Base-by-base conservation (phyloP, 2,113 vertebrate species). In the Gorilla gorilla region DNA sequence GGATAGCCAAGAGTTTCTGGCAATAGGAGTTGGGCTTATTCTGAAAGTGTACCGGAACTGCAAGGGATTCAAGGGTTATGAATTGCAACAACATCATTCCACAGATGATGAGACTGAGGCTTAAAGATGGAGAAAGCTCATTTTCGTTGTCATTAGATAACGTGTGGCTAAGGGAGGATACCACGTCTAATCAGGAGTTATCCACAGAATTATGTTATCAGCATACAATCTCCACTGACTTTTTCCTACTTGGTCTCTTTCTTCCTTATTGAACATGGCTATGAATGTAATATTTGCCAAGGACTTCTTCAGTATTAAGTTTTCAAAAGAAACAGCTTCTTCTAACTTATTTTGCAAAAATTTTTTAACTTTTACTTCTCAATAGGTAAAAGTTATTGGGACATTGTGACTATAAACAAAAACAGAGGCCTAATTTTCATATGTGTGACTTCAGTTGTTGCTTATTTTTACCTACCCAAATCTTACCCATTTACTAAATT, bases 1-100 rank as follows among this genome's bases (percentile, higher is more conserved):
- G 83, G 80, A 59, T 64, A 97, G 48, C 93, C 85, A 94, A 98
- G 90, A 98, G 91, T 86, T 98, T 94, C 96, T 98, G 95, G 68
- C 89, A 97, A 48, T 80, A 98, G 80, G 89, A 96, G 5, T 32
- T 79, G 14, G 8, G 35, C 18, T 92, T 68, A n/a, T 1, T 5
- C 25, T 64, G 7, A 35, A 52, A 73, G 59, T 45, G 1, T 40
- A 45, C 48, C 17, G 45, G 12, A 96, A 78, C n/a, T 64, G 48
- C n/a, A 57, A 90, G 64, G 30, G 30, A 81, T 76, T 52, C 16
- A 38, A 5, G n/a, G 25, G 45, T 55, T 40, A 30, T 85, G 32
- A 82, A 72, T 38, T 64, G 30, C 13, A 89, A 66, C 20, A 20
- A n/a, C 40, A 14, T 73, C 45, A 59, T 59, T 45, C 16, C 79